Evolutionary conservation across 2,113 vertebrate species (phyloP).

Genomic region (Clarias batrachus): DNA sequence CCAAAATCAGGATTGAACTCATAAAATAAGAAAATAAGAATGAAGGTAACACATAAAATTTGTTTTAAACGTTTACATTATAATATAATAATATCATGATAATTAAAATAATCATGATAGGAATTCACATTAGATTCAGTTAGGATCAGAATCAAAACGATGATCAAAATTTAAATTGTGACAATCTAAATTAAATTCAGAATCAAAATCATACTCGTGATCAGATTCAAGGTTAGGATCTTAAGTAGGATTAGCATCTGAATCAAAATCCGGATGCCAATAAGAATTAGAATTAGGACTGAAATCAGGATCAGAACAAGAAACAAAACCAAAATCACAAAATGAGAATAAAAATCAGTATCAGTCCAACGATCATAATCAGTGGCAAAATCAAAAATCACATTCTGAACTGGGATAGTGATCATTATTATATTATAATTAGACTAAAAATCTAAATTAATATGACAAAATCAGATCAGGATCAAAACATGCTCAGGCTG

Average conservation of each 20-base stretch:
- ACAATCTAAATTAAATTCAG: too few species aligned
- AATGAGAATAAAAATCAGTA: background rate
- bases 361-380: too few species aligned
- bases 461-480: too few species aligned
- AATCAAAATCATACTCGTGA: background rate
- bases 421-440: too few species aligned
- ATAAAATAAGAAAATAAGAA: background rate
- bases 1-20: background rate
- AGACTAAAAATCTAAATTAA: too few species aligned
- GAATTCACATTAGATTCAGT: background rate
- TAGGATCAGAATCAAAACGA: background rate
- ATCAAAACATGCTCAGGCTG: too few species aligned
- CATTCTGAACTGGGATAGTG: background rate
- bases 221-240: background rate
- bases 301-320: background rate
- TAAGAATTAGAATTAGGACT: background rate
- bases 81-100: too few species aligned
- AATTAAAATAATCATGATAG: background rate
- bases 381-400: background rate
- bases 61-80: background rate
- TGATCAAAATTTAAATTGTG: background rate
- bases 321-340: too few species aligned
- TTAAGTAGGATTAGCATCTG: background rate
- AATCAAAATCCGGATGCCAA: rapidly evolving
- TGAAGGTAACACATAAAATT: background rate